phyloP scores from a whole-genome alignment of 2,888 invertebrate species.

The Penaeus monodon region DNA sequence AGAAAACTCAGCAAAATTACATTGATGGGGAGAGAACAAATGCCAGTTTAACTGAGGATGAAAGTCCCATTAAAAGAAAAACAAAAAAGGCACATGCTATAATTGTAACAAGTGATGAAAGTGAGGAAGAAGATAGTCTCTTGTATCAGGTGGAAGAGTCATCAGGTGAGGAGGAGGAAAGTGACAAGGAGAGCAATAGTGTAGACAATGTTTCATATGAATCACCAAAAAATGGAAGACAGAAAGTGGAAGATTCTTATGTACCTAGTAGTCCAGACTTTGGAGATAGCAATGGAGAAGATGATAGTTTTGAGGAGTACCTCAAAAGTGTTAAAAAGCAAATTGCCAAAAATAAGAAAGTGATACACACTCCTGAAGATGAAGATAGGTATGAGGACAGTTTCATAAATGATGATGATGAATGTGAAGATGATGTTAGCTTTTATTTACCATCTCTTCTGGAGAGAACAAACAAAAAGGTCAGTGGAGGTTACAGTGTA shows the following conservation, averaged over 20 bases:
- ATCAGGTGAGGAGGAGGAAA: not conserved
- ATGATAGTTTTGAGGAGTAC: conserved; percentile 52
- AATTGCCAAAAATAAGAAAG: conserved; percentile 21
- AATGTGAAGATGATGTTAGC: conserved; percentile 41
- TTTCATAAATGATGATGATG: conserved; percentile 47
- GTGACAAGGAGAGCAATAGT: not conserved
- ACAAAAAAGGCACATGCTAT: conserved; percentile 1
- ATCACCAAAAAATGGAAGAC: not conserved
- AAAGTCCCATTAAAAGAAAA: conserved; percentile 3
- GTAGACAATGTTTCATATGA: not conserved
- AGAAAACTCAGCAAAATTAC: not conserved
- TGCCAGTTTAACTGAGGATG: not conserved
- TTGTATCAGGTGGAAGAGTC: conserved; percentile 4
- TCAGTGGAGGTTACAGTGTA: not conserved
- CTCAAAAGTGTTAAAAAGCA: conserved; percentile 31
- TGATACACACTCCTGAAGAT: not conserved
- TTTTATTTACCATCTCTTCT: conserved; percentile 24
- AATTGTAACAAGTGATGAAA: conserved; percentile 25
- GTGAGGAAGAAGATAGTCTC: conserved; percentile 9
- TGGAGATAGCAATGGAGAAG: conserved; percentile 5
- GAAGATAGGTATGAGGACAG: conserved; percentile 11
- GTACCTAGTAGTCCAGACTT: not conserved
- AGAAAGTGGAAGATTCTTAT: not conserved
- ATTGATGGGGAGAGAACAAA: not conserved
- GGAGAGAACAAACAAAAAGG: not conserved